Conservation (phyloP, 2,888 invertebrate species). For the Caenorhabditis afra region DNA sequence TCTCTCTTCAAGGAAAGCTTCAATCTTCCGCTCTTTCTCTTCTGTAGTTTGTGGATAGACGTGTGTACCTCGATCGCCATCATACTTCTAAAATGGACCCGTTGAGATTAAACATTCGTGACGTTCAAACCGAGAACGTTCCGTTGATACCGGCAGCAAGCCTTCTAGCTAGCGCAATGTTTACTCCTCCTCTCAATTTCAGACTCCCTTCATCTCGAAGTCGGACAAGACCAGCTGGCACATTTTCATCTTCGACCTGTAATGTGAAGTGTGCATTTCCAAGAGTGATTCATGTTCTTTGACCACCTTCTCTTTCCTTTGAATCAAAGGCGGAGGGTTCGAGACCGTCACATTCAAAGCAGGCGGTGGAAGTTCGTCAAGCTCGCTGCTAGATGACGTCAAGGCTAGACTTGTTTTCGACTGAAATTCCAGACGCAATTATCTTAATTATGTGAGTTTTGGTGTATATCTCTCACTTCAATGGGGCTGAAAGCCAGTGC, state of each 20-base stretch:
- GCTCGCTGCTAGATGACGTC: constrained; percentile 56
- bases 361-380: constrained; percentile 58
- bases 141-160: constrained; percentile 60
- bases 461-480: constrained; percentile 14
- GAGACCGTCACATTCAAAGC: constrained; percentile 52
- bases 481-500: constrained; percentile 48
- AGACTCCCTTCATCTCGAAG: constrained; percentile 56
- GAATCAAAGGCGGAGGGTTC: constrained; percentile 33
- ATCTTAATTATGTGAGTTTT: constrained; percentile 1
- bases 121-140: constrained; percentile 54
- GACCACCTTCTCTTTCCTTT: constrained; percentile 33
- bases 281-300: too few relatives aligned
- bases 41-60: constrained; percentile 48
- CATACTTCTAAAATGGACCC: constrained; percentile 62
- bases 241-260: constrained; percentile 25
- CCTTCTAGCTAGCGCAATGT: constrained; percentile 49
- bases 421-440: constrained; percentile 19
- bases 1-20: constrained; percentile 44
- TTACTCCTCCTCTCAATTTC: constrained; percentile 63
- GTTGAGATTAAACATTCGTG: background rate
- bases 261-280: background rate
- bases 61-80: constrained; percentile 62
- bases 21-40: constrained; percentile 45
- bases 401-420: constrained; percentile 33
- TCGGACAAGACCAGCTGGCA: constrained; percentile 62